Conservation (phyloP, 2,113 vertebrate species). For the Nycticryphes semicollaris region DNA sequence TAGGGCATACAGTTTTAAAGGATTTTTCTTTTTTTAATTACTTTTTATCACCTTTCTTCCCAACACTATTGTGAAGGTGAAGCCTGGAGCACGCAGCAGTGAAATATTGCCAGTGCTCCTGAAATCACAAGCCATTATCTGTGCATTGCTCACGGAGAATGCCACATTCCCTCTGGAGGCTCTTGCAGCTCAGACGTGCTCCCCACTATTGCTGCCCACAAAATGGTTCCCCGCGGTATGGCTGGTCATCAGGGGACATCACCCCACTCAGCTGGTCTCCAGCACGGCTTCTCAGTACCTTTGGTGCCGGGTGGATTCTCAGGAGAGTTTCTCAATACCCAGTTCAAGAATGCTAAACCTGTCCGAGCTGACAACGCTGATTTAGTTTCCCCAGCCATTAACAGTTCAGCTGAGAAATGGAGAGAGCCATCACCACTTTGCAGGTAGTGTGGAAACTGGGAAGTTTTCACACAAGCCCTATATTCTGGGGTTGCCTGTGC, state of each 20-base stretch:
- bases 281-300: background rate
- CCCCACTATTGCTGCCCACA: background rate
- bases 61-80: background rate
- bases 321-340: background rate
- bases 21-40: background rate
- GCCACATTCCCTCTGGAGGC: background rate
- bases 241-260: background rate
- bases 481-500: background rate
- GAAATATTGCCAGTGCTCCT: background rate
- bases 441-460: background rate
- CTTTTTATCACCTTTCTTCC: background rate
- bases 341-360: background rate
- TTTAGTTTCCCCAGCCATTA: background rate
- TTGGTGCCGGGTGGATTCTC: background rate
- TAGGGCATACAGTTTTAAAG: background rate
- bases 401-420: background rate
- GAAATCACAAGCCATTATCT: background rate
- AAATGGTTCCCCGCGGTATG: background rate
- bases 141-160: background rate
- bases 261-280: background rate
- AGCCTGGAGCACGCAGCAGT: background rate
- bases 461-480: background rate
- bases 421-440: background rate
- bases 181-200: background rate
- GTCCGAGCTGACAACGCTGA: background rate